Evolutionary conservation across 2,888 invertebrate genomes (phyloP).

Genomic region (Drosophila quasianomalipes): DNA sequence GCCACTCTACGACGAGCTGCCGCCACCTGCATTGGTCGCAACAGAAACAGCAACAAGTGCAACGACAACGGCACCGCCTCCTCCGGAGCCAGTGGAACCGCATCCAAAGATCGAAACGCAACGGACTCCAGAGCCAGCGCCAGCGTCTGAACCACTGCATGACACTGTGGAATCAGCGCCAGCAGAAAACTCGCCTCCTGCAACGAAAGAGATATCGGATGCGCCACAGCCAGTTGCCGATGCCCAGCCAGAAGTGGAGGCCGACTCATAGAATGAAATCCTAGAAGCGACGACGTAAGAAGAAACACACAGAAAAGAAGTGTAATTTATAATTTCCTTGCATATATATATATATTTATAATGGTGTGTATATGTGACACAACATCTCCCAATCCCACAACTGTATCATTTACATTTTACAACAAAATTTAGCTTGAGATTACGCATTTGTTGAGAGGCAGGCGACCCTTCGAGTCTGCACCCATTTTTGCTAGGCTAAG

Average conservation of each 20-base stretch:
- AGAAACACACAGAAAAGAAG: conserved; percentile 10
- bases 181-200: conserved; percentile 7
- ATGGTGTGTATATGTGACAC: conserved; percentile 33
- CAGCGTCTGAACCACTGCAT: conserved; percentile 15
- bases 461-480: conserved; percentile 33
- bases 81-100: conserved; percentile 7
- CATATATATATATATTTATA: conserved; percentile 39
- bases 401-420: conserved; percentile 45
- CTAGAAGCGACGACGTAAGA: conserved; percentile 10
- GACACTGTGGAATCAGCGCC: conserved; percentile 3
- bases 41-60: conserved; percentile 2
- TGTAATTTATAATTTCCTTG: conserved; percentile 65
- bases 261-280: conserved; percentile 51
- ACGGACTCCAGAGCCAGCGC: conserved; percentile 19
- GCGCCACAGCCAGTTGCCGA: conserved; percentile 30
- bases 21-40: conserved; percentile 45
- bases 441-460: conserved; percentile 58
- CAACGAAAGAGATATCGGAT: conserved; percentile 21
- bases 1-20: conserved; percentile 82
- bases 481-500: conserved; percentile 49
- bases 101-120: conserved; percentile 32
- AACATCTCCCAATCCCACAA: conserved; percentile 1
- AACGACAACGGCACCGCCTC: conserved; percentile 18
- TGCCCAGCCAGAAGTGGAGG: conserved; percentile 37
- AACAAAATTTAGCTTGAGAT: conserved; percentile 61